These are phyloP conservation scores for Suricata suricatta DNA, from an alignment of 2,113 vertebrate species.

Conservation along the genomic window DNA sequence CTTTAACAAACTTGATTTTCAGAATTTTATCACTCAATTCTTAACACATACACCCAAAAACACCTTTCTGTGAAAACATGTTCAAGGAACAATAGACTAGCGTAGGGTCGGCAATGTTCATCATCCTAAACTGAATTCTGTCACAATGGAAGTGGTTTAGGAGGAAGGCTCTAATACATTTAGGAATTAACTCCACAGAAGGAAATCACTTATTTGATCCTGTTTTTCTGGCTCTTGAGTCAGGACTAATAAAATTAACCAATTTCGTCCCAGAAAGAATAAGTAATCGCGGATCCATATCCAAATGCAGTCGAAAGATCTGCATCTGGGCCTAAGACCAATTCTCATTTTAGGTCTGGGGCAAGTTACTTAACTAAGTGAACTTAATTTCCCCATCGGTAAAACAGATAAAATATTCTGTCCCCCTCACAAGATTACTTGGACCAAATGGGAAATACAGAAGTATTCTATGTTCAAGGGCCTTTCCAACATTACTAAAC, in stretches of 20 bases:
- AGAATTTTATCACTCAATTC: neutral
- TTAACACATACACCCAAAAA: neutral
- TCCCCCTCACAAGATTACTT: neutral
- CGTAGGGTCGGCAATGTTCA: neutral
- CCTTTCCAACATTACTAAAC: neutral
- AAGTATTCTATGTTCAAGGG: neutral
- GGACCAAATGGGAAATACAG: neutral
- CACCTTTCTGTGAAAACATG: neutral
- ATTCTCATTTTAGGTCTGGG: neutral
- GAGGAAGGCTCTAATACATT: neutral
- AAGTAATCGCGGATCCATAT: neutral
- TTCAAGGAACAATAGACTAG: neutral
- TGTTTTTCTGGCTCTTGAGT: neutral
- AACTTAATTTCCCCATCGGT: neutral
- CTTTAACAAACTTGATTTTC: neutral
- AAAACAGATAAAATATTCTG: conserved; percentile 25
- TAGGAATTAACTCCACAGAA: neutral
- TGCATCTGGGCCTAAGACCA: neutral
- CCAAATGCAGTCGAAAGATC: neutral
- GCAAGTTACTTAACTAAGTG: neutral
- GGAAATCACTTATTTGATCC: neutral
- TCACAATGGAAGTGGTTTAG: neutral
- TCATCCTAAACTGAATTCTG: neutral
- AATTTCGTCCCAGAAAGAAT: neutral
- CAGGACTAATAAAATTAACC: neutral